phyloP scores from a whole-genome alignment of 2,888 invertebrate genomes.

The Synergus itoensis region DNA sequence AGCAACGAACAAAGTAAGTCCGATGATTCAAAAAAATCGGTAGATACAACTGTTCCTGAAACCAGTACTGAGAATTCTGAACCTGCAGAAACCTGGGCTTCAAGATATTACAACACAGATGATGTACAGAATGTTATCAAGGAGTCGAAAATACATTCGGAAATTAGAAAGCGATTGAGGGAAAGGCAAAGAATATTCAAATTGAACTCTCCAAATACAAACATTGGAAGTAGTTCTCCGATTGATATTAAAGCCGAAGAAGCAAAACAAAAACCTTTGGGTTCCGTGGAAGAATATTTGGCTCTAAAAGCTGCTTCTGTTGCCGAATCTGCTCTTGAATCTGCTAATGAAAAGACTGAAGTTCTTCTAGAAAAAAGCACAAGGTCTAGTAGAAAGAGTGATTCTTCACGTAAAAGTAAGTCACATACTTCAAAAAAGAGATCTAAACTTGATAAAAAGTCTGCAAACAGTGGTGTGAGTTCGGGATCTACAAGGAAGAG shows the following conservation, averaged over 20 bases:
- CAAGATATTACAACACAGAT: constrained; percentile 75
- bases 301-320: constrained; percentile 67
- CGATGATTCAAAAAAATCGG: constrained; percentile 15
- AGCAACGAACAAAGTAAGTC: constrained; percentile 53
- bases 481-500: not conserved
- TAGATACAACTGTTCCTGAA: constrained; percentile 24
- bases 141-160: constrained; percentile 76
- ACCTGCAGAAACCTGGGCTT: constrained; percentile 74
- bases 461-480: not conserved
- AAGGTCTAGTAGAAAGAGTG: not conserved
- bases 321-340: not conserved
- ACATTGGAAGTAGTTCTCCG: constrained; percentile 45
- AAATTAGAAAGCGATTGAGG: constrained; percentile 74
- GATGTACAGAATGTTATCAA: constrained; percentile 76
- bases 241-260: constrained; percentile 43
- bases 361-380: not conserved
- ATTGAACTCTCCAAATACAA: constrained; percentile 64
- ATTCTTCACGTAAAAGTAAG: not conserved
- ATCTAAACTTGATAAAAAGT: constrained; percentile 18
- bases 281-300: constrained; percentile 75
- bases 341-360: not conserved
- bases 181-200: constrained; percentile 74
- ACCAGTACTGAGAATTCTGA: constrained; percentile 42
- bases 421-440: constrained; percentile 2
- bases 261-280: constrained; percentile 62